Base-by-base conservation (phyloP, 2,113 vertebrate species). In the Maccullochella peelii region DNA sequence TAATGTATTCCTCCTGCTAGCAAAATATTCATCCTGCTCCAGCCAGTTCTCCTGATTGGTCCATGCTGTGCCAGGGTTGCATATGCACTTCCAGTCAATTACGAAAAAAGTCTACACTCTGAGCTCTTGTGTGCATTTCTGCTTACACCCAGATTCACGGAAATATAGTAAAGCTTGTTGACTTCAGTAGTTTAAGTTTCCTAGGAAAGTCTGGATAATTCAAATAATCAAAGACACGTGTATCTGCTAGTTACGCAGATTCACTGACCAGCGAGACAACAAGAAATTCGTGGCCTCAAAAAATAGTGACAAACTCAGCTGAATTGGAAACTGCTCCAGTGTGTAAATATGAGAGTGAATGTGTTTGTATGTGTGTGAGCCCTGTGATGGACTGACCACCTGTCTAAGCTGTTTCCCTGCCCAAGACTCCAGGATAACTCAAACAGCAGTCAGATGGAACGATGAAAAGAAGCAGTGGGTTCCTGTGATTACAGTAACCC, bases 1-100 rank as follows among this genome's bases (percentile, higher is more conserved):
- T 84, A 57, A 84, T 80, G 27, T 54, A 68, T 84, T 80, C 73
- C 73, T 80, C 73, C 73, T 36, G 73, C 33, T 3, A 55, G 30
- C 11, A 18, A 25, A 50, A 70, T 44, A 57, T 73, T 61, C 54
- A 33, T 57, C 44, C 42, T n/a, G 57, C 44, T 71, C 21, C 40
- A 58, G 63, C 42, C 58, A 76, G 18, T 69, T 63, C 47, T n/a
- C 1, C 55, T 67, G 54, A 73, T 61, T 71, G 30, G 21, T 47
- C 23, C 1, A 2, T 30, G 75, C 50, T 63, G 58, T 50, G 27
- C 70, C 75, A 57, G 49, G 23, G 25, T 44, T 75, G 52, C 58
- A 54, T 27, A 8, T 50, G 50, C n/a, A 70, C 25, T 23, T 57
- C 27, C 66, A 27, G 38, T 65, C 49, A 65, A 25, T 78, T 68